phyloP scores from a whole-genome alignment of 2,888 invertebrate species.

The Disparrhopalites patrizii region DNA sequence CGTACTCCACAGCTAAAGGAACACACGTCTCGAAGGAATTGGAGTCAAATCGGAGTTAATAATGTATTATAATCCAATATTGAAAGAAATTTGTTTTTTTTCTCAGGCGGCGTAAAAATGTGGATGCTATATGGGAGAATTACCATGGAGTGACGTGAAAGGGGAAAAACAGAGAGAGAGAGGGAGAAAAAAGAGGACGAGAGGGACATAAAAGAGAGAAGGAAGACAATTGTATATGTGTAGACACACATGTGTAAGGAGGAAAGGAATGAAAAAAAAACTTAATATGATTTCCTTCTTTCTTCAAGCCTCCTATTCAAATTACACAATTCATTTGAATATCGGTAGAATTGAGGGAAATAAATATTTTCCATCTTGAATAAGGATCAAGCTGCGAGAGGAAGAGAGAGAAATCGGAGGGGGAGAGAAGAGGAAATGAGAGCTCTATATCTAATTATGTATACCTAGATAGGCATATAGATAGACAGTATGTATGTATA shows the following conservation, averaged over 20 bases:
- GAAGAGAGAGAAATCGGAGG: neutral
- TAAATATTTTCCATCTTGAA: constrained; percentile 16
- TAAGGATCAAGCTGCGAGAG: neutral
- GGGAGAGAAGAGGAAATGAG: neutral
- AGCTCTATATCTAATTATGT: no score
- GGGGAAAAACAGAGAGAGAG: neutral
- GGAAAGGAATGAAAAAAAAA: neutral
- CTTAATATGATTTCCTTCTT: neutral
- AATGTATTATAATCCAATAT: no score
- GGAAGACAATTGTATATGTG: neutral
- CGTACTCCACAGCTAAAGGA: no score
- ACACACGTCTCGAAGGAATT: no score
- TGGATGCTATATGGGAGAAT: no score
- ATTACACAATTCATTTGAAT: constrained; percentile 26
- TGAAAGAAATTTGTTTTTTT: neutral
- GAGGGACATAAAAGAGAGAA: neutral
- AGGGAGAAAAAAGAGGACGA: neutral
- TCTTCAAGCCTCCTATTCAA: neutral
- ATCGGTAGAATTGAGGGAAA: constrained; percentile 18
- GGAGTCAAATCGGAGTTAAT: neutral
- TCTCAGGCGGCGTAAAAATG: no score
- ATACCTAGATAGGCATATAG: no score
- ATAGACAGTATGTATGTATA: no score
- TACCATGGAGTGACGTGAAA: no score
- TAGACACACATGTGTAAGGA: neutral